A percentile compares a stretch with the other conserved stretches of the same genome.
These are phyloP conservation scores for Styela plicata DNA, from an alignment of 23 tunicate genomes.

Conservation along the genomic window DNA sequence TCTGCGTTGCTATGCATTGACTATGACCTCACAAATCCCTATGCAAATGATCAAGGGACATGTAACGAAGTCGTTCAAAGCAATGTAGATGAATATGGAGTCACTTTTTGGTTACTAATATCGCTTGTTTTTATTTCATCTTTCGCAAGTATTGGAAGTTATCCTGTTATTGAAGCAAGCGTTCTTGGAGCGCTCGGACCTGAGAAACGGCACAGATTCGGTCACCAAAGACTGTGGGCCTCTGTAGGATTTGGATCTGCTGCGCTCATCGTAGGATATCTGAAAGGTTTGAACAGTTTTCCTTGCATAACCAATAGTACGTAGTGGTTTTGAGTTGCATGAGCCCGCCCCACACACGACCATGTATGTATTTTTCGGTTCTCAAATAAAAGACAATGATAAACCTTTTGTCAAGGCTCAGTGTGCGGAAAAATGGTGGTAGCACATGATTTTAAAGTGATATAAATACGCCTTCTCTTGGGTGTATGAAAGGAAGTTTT, in stretches of 20 bases:
- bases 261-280: slow-evolving; percentile 24
- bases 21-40: not conserved
- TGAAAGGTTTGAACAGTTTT: slow-evolving; percentile 39
- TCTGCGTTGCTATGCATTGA: not conserved
- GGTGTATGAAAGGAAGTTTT: too few relatives aligned
- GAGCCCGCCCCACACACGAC: too few relatives aligned
- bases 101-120: slow-evolving; percentile 40
- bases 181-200: slow-evolving; percentile 16
- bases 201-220: slow-evolving; percentile 39
- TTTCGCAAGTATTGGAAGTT: slow-evolving; percentile 20
- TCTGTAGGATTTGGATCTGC: slow-evolving; percentile 44
- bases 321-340: too few relatives aligned
- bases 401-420: too few relatives aligned
- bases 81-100: slow-evolving; percentile 27
- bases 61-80: slow-evolving; percentile 1
- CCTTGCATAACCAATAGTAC: too few relatives aligned
- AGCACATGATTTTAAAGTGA: too few relatives aligned
- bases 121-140: slow-evolving; percentile 20
- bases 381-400: too few relatives aligned
- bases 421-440: too few relatives aligned
- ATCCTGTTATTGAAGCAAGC: slow-evolving; percentile 30
- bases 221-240: slow-evolving; percentile 57
- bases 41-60: not conserved
- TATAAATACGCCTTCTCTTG: too few relatives aligned
- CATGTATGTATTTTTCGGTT: too few relatives aligned